Evolutionary conservation across 2,888 invertebrate genomes (phyloP).

Genomic region (Protodeltote pygarga): DNA sequence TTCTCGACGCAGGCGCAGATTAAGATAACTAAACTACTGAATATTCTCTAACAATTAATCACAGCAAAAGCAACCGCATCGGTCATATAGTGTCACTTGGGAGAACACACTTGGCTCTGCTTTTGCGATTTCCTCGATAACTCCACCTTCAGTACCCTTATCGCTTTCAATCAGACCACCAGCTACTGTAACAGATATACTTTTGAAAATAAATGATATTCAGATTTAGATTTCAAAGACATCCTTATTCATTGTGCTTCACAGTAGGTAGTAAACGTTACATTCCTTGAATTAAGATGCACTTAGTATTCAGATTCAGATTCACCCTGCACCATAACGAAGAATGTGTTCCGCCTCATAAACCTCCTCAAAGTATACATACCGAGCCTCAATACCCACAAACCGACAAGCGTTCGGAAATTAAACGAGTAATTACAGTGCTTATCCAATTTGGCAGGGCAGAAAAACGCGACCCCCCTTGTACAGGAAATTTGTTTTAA

Average conservation of each 20-base stretch:
- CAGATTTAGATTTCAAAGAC: constrained; percentile 28
- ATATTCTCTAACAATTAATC: constrained; percentile 41
- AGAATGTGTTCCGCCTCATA: constrained; percentile 70
- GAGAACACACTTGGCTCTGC: constrained; percentile 21
- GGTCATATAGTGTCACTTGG: constrained; percentile 35
- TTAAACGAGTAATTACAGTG: constrained; percentile 84
- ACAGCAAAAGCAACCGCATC: constrained; percentile 40
- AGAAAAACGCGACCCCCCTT: constrained; percentile 84
- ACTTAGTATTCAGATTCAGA: constrained; percentile 54
- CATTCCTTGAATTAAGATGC: constrained; percentile 32
- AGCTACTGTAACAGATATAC: constrained; percentile 6
- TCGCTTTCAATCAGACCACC: constrained; percentile 41
- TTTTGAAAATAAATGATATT: constrained; percentile 22
- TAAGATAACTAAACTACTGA: constrained; percentile 29
- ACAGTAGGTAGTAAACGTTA: constrained; percentile 24
- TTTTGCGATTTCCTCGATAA: constrained; percentile 36
- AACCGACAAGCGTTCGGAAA: constrained; percentile 70
- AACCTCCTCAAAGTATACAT: constrained; percentile 67
- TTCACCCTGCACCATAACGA: constrained; percentile 42
- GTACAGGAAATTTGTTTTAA: constrained; percentile 86
- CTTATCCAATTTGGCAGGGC: constrained; percentile 85
- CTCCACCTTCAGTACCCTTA: constrained; percentile 33
- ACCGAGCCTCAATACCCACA: constrained; percentile 58
- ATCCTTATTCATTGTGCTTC: constrained; percentile 24
- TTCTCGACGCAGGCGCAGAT: constrained; percentile 21